Percentiles rank a stretch among this genome's conserved stretches.
Evolutionary conservation across 2,797 vertebrate genomes (phyloP).

Genomic region (Amazonetta brasiliensis): DNA sequence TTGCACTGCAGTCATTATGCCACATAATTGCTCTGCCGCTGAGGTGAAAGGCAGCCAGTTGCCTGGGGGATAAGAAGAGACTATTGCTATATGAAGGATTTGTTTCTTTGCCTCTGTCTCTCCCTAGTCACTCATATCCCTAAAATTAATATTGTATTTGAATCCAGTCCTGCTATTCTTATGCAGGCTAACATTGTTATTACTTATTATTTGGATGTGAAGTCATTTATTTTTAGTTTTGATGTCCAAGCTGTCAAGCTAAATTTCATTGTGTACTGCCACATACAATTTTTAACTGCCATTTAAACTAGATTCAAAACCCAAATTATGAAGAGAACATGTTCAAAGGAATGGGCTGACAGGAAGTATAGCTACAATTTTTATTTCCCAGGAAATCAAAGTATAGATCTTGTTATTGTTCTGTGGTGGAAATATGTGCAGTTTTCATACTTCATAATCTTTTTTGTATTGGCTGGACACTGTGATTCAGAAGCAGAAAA

Average conservation of each 20-base stretch:
- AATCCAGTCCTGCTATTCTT: constrained; percentile 93
- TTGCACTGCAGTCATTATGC: constrained; percentile 98
- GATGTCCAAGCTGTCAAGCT: constrained; percentile 89
- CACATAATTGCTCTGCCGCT: constrained; percentile 93
- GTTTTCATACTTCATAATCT: constrained; percentile 38
- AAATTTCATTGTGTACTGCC: constrained; percentile 90
- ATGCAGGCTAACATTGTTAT: constrained; percentile 99
- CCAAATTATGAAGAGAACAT: constrained; percentile 84
- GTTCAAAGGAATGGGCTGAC: constrained; percentile 85
- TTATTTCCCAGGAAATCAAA: constrained; percentile 88
- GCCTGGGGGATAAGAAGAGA: constrained; percentile 95
- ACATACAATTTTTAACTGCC: constrained; percentile 95
- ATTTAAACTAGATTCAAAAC: constrained; percentile 91
- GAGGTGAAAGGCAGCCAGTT: constrained; percentile 93
- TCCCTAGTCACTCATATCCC: constrained; percentile 96
- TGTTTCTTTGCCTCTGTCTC: constrained; percentile 87
- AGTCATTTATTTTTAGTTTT: constrained; percentile 96
- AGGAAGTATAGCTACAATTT: constrained; percentile 78
- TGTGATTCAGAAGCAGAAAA: background rate
- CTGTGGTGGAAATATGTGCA: background rate
- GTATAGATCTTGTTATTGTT: constrained; percentile 75
- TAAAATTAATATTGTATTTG: constrained; percentile 99
- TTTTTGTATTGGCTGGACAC: constrained; percentile 47
- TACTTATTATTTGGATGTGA: constrained; percentile 96
- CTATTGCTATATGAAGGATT: constrained; percentile 94